phyloP scores from a whole-genome alignment of 2,113 vertebrate species.

The Cathartes aura region DNA sequence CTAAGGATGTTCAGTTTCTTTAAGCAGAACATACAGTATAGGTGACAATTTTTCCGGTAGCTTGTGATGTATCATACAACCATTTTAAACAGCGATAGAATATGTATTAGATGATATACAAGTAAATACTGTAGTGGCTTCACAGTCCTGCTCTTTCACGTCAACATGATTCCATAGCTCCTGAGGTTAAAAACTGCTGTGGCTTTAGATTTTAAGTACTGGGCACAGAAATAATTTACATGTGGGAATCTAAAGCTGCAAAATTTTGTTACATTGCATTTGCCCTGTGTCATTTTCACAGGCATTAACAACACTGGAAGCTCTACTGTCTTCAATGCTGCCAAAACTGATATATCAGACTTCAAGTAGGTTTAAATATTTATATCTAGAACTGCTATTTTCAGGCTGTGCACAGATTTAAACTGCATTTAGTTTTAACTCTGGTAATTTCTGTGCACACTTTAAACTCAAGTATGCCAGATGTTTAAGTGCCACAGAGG shows the following conservation, averaged over 20 bases:
- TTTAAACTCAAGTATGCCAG: background rate
- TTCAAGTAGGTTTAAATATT: constrained; percentile 24
- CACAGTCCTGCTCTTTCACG: background rate
- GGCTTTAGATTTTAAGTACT: background rate
- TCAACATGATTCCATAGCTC: background rate
- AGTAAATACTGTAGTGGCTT: background rate
- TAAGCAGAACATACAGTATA: background rate
- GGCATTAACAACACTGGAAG: background rate
- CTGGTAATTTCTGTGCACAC: background rate
- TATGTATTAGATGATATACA: background rate
- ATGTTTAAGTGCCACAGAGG: constrained; percentile 1
- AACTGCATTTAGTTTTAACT: background rate
- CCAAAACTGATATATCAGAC: constrained; percentile 12
- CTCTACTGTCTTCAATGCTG: background rate
- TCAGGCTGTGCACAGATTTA: constrained; percentile 1
- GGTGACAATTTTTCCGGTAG: background rate
- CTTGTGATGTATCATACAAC: background rate
- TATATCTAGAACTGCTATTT: constrained; percentile 15
- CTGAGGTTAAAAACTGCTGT: background rate
- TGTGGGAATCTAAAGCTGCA: background rate
- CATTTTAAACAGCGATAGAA: background rate
- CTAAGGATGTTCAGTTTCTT: background rate
- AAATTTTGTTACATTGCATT: background rate
- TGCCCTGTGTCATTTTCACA: background rate
- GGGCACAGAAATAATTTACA: background rate